Percentiles rank a stretch among this genome's conserved stretches.
These are phyloP conservation scores for Eurytoma californica DNA, from an alignment of 2,888 invertebrate genomes.

Conservation along the genomic window DNA sequence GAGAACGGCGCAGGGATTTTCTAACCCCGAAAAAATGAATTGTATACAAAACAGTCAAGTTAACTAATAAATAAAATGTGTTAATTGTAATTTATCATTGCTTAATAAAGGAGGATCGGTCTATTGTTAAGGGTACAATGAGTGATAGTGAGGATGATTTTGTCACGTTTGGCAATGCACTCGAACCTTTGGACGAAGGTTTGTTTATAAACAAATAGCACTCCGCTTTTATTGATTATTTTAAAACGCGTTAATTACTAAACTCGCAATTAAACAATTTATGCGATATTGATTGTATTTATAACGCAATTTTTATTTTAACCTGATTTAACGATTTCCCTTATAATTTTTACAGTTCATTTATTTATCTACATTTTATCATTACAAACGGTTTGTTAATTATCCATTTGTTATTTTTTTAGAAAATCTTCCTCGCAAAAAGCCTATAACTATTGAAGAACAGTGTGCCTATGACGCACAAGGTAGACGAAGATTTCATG, in stretches of 20 bases:
- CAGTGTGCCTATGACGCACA: constrained; percentile 93
- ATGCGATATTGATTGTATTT: too few species aligned
- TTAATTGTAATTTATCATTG: background rate
- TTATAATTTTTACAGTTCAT: background rate
- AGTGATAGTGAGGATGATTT: constrained; percentile 80
- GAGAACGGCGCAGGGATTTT: constrained; percentile 1
- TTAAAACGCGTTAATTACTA: background rate
- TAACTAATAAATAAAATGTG: constrained; percentile 7
- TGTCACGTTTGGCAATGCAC: constrained; percentile 86
- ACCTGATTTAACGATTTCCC: too few species aligned
- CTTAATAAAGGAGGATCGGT: background rate
- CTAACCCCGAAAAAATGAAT: constrained; percentile 19
- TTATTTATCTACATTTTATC: background rate
- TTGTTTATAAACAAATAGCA: constrained; percentile 57
- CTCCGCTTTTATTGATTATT: background rate
- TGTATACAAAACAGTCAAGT: background rate
- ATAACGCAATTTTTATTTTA: too few species aligned
- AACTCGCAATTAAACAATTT: background rate
- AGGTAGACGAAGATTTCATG: constrained; percentile 95
- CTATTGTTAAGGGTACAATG: constrained; percentile 61
- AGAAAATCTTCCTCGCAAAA: constrained; percentile 89
- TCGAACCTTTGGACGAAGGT: constrained; percentile 92
- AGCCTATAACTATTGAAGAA: constrained; percentile 87
- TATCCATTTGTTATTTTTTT: constrained; percentile 24
- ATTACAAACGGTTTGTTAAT: background rate